These are phyloP conservation scores for Scaptomyza reducta DNA, from an alignment of 2,888 invertebrate genomes.

Conservation along the genomic window DNA sequence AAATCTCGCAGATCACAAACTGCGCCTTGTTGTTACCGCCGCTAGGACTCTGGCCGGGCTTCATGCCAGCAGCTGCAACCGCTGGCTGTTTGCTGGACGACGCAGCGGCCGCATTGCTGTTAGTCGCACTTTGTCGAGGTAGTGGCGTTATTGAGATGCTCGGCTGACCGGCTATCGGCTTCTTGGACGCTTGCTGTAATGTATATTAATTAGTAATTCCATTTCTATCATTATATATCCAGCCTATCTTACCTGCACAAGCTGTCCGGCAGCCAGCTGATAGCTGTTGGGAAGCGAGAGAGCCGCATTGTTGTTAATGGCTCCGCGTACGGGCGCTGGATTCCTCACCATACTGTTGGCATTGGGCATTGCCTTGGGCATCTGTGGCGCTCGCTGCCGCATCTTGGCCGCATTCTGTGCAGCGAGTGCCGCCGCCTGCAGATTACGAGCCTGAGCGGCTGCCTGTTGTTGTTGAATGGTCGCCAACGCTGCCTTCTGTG, in stretches of 20 bases:
- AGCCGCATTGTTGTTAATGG: slow-evolving; percentile 78
- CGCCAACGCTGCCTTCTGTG: slow-evolving; percentile 83
- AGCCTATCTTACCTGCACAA: slow-evolving; percentile 78
- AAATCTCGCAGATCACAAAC: slow-evolving; percentile 98
- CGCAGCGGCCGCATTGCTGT: slow-evolving; percentile 84
- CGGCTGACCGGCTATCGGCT: slow-evolving; percentile 87
- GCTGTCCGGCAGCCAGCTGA: slow-evolving; percentile 82
- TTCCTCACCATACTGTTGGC: slow-evolving; percentile 70
- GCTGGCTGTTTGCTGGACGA: slow-evolving; percentile 83
- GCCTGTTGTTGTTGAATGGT: slow-evolving; percentile 83
- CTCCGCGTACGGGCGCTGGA: slow-evolving; percentile 77
- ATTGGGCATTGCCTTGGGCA: slow-evolving; percentile 71
- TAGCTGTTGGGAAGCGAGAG: slow-evolving; percentile 83
- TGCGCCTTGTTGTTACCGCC: slow-evolving; percentile 88
- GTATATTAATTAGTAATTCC: not conserved
- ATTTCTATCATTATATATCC: not conserved
- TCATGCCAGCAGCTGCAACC: slow-evolving; percentile 83
- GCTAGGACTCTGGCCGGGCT: slow-evolving; percentile 84
- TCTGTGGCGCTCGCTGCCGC: slow-evolving; percentile 81
- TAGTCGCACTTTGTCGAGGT: slow-evolving; percentile 89
- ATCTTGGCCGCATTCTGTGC: slow-evolving; percentile 82
- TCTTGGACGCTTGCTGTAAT: slow-evolving; percentile 72
- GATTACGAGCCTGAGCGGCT: slow-evolving; percentile 80
- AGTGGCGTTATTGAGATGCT: slow-evolving; percentile 96
- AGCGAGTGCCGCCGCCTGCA: slow-evolving; percentile 82